These are phyloP conservation scores for Tenthredo livida DNA, from an alignment of 2,888 invertebrate genomes.

Conservation along the genomic window DNA sequence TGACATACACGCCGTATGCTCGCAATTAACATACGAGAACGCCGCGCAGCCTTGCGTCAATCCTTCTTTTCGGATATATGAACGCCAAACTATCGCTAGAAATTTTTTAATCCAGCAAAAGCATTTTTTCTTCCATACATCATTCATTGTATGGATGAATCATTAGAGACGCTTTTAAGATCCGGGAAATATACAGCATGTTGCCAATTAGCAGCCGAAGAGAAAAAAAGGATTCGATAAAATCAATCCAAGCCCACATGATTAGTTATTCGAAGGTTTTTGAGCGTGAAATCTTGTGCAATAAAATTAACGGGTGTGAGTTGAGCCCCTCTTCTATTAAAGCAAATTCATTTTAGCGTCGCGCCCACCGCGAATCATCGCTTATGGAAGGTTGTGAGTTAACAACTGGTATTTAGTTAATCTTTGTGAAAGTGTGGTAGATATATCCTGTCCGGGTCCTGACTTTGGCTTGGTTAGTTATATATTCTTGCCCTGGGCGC, in stretches of 20 bases:
- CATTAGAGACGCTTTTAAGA: background rate
- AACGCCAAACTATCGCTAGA: background rate
- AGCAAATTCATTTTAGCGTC: conserved; percentile 50
- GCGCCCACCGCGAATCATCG: conserved; percentile 64
- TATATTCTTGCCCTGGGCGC: conserved; percentile 39
- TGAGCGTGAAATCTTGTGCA: conserved; percentile 60
- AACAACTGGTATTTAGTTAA: conserved; percentile 56
- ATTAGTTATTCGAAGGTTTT: conserved; percentile 7
- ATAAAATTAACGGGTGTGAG: conserved; percentile 32
- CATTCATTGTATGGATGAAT: background rate
- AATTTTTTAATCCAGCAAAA: background rate
- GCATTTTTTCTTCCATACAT: background rate
- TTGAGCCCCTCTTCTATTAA: background rate
- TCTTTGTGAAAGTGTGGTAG: conserved; percentile 64
- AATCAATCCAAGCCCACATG: conserved; percentile 12
- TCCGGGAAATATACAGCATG: background rate
- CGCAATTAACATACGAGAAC: conserved; percentile 46
- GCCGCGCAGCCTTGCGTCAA: conserved; percentile 1
- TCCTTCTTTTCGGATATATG: background rate
- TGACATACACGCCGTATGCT: conserved; percentile 30
- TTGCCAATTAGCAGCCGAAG: background rate
- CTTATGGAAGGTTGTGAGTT: conserved; percentile 66
- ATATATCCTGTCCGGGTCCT: conserved; percentile 43
- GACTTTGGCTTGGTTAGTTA: conserved; percentile 33
- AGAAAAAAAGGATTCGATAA: background rate